Base-by-base conservation (phyloP, 2,888 invertebrate species). In the Andrena flavipes region DNA sequence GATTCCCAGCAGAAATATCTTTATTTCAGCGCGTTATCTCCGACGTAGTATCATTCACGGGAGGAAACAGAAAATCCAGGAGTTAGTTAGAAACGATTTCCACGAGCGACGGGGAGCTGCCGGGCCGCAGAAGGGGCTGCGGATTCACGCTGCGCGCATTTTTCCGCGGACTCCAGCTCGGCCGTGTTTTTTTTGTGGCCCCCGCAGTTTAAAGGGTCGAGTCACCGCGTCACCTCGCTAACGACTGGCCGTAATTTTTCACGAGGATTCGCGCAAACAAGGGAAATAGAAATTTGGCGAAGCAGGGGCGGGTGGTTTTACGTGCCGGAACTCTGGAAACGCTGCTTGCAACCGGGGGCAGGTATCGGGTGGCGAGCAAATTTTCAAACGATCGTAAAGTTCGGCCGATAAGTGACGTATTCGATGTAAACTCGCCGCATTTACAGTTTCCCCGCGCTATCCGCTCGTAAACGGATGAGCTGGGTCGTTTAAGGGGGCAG, bases 221-320 rank as follows among this genome's bases (percentile, higher is more conserved):
- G 54, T 10, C 42, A 10, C 33, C 54, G 26, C 59, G 79, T 77
- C 70, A 59, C 64, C 26, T 42, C 49, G 77, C 77, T 80, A 80
- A 80, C 80, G 80, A 77, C 70, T 60, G 59, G 51, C 64, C 70
- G 51, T 80, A 80, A 77, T 80, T 79, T 71, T 80, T 80, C 59
- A 77, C 70, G 59, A 33, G 60, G 76, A 76, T 76, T 70, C 63
- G 49, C 49, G 13, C 69, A 70, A 73, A 70, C 77, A 56, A 33
- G 68, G 56, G 26, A 48, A 63, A 78, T 60, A 71, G 70, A 51
- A 51, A 70, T 70, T 51, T 35, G 54, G n/a, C 23, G 35, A 54
- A 23, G n/a, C 10, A 13, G 23, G 10, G 59, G 1, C 33, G 20
- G 29, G 20, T 49, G 48, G 30, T 13, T n/a, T 54, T 23, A 62